These are phyloP conservation scores for Tenthredo distinguenda DNA, from an alignment of 2,888 invertebrate genomes.

Conservation along the genomic window DNA sequence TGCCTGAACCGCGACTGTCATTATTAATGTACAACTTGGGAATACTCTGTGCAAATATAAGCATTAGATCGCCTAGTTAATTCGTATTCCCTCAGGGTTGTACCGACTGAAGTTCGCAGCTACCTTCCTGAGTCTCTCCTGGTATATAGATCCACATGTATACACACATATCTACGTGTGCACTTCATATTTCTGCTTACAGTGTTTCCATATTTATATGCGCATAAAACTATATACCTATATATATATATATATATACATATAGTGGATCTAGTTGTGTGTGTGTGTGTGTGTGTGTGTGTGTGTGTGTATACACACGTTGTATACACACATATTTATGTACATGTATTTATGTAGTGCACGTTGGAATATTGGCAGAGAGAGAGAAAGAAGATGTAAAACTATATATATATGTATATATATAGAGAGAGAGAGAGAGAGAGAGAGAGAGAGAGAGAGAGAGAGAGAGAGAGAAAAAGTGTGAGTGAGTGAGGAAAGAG, in stretches of 20 bases:
- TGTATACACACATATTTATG: neutral
- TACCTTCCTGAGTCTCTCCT: neutral
- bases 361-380: neutral
- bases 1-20: neutral
- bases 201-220: neutral
- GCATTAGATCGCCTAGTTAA: constrained; percentile 30
- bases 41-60: neutral
- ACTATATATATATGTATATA: neutral
- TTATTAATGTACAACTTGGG: constrained; percentile 20
- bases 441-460: neutral
- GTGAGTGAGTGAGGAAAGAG: neutral
- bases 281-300: no score
- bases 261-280: no score
- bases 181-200: neutral
- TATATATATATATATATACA: no score
- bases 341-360: neutral
- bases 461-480: no score
- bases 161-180: neutral
- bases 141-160: neutral
- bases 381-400: neutral
- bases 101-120: neutral
- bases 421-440: neutral
- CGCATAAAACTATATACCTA: no score
- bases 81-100: neutral
- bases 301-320: no score